Conservation (phyloP, 1,140 invertebrate genomes). For the Wasmannia auropunctata region DNA sequence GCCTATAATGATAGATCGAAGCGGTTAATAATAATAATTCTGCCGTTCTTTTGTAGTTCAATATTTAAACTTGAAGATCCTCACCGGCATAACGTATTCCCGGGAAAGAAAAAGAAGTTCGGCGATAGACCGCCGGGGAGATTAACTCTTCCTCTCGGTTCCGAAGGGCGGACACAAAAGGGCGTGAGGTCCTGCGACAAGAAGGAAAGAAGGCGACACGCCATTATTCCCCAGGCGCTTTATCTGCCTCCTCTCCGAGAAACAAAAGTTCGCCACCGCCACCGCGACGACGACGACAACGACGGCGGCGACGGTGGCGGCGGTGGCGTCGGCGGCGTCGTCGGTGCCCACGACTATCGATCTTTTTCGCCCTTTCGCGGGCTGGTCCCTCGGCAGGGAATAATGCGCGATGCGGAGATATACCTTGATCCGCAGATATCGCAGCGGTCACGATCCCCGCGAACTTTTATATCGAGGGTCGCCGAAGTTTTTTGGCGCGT, state of each 20-base stretch:
- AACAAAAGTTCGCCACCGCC: conserved; percentile 72
- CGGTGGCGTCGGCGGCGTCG: background rate
- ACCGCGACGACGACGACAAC: background rate
- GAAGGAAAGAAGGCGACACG: conserved; percentile 37
- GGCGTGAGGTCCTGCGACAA: conserved; percentile 21
- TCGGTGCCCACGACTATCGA: conserved; percentile 74
- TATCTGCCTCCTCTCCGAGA: conserved; percentile 62
- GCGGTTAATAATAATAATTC: background rate
- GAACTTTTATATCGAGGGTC: conserved; percentile 79
- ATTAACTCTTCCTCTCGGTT: conserved; percentile 62
- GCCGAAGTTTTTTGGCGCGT: conserved; percentile 70
- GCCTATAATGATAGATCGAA: background rate
- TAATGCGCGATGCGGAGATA: conserved; percentile 79
- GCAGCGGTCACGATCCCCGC: conserved; percentile 71
- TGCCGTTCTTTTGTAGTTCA: background rate
- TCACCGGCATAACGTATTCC: conserved; percentile 17
- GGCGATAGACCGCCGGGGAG: conserved; percentile 41
- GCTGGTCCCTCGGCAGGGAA: conserved; percentile 77
- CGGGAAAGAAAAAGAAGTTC: conserved; percentile 29
- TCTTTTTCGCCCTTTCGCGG: conserved; percentile 76
- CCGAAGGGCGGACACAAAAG: background rate
- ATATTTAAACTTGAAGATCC: conserved; percentile 25
- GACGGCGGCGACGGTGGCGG: conserved; percentile 28
- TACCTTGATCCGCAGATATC: conserved; percentile 77
- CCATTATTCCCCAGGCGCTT: conserved; percentile 71